phyloP scores from a whole-genome alignment of 2,113 vertebrate species.

The Pica pica region DNA sequence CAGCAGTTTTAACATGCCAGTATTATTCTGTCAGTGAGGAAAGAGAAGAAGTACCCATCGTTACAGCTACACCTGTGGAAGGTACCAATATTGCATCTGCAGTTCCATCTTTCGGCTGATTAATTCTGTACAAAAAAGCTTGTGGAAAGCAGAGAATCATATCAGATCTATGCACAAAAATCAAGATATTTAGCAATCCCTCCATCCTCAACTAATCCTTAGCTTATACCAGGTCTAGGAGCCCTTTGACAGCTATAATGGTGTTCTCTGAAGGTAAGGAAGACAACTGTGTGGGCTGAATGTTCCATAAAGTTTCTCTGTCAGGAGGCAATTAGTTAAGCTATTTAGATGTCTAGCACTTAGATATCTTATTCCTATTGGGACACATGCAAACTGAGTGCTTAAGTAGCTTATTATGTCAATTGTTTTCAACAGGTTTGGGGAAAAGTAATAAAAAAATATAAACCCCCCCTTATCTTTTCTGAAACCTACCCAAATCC shows the following conservation, averaged over 20 bases:
- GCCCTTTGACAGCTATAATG: background rate
- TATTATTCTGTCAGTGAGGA: background rate
- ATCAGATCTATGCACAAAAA: background rate
- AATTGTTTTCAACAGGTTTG: background rate
- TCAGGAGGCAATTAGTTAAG: conserved; percentile 17
- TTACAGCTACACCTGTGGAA: background rate
- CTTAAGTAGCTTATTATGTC: background rate
- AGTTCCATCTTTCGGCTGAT: background rate
- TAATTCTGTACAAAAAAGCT: background rate
- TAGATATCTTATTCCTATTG: background rate
- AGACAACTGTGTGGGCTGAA: background rate
- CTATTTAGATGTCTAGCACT: background rate
- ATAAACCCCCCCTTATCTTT: background rate
- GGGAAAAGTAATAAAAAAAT: background rate
- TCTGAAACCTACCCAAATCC: background rate
- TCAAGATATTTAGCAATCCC: background rate
- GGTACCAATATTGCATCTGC: background rate
- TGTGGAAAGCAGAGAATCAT: background rate
- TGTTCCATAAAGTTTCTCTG: background rate
- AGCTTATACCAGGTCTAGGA: background rate
- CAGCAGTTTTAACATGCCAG: background rate
- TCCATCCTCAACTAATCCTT: background rate
- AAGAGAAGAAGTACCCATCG: background rate
- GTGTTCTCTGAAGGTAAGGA: background rate
- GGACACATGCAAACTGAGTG: background rate